Base-by-base conservation (phyloP, 2,888 invertebrate genomes). In the Drosophila ustulata region DNA sequence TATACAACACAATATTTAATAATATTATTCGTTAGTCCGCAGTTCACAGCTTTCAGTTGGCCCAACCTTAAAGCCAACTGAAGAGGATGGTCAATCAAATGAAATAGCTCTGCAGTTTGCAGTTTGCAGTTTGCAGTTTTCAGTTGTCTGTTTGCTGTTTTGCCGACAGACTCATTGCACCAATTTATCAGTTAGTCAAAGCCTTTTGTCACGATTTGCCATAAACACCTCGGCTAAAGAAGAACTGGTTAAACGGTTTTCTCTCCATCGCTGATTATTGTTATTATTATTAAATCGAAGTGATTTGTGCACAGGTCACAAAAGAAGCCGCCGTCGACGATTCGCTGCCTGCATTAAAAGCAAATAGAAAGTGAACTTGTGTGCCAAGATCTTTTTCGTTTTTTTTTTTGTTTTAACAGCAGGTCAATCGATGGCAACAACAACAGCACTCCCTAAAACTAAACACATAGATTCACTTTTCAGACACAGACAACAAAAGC, bases 281-380 rank as follows among this genome's bases (percentile, higher is more conserved):
- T 74, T 71, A 86, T 82, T 64, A 66, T 88, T 84, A 84, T 86
- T 88, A 84, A 88, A 84, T 88, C 87, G 78, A 78, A 62, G 83
- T 73, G 75, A 84, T 83, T 88, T 83, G 80, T 75, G 83, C 64
- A 53, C 62, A 52, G 70, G 64, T 75, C 71, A 76, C 80, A 82
- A 82, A 88, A 68, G 88, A 83, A 71, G 87, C 87, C 83, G 88
- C 77, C 71, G 50, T 23, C 41, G 80, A 53, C 11, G 18, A 41
- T 18, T 41, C 18, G 39, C 13, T 41, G 39, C 39, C 49, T 59
- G 45, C 51, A 71, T 58, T 57, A 30, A 56, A 47, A 46, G 64
- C 64, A 61, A 75, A 81, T 71, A 78, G 89, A 84, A 84, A 84
- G 83, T 84, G 89, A 84, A 76, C 73, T 66, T 79, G 66, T 76